phyloP scores from a whole-genome alignment of 2,888 invertebrate species.

The Cephonodes hylas region DNA sequence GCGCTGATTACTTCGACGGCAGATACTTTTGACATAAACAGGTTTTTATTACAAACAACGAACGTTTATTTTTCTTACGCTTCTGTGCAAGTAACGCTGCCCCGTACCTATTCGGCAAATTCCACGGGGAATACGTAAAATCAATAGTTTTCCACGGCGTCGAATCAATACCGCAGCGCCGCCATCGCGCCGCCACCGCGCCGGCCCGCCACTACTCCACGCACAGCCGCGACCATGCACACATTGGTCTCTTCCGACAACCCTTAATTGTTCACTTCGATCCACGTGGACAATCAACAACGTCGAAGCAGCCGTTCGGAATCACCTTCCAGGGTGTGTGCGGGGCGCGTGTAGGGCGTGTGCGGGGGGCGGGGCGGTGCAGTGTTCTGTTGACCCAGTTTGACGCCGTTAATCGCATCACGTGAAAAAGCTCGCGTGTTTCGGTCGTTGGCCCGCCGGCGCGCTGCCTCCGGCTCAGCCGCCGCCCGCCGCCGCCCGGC shows the following conservation, averaged over 20 bases:
- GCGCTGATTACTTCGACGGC: conserved; percentile 6
- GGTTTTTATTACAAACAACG: conserved; percentile 18
- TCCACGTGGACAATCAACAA: background rate
- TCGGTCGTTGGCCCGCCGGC: conserved; percentile 43
- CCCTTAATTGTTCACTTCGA: background rate
- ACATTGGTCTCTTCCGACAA: background rate
- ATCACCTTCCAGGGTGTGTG: conserved; percentile 5
- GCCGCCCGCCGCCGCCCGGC: background rate
- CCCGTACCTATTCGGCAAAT: conserved; percentile 15
- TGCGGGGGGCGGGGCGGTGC: conserved; percentile 38
- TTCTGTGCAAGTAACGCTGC: conserved; percentile 9
- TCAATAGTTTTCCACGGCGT: conserved; percentile 27
- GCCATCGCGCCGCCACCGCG: background rate
- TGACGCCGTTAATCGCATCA: conserved; percentile 59
- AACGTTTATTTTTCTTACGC: conserved; percentile 15
- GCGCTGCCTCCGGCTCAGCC: background rate
- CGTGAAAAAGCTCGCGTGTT: conserved; percentile 68
- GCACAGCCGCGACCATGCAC: background rate
- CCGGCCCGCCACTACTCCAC: conserved; percentile 3
- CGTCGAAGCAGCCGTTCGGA: background rate
- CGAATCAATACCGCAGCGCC: conserved; percentile 11
- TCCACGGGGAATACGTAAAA: conserved; percentile 20
- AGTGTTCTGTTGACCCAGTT: conserved; percentile 66
- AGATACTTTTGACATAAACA: conserved; percentile 16
- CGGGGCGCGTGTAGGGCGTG: conserved; percentile 22